phyloP scores from a whole-genome alignment of 2,888 invertebrate genomes.

The Hedychridium roseum region DNA sequence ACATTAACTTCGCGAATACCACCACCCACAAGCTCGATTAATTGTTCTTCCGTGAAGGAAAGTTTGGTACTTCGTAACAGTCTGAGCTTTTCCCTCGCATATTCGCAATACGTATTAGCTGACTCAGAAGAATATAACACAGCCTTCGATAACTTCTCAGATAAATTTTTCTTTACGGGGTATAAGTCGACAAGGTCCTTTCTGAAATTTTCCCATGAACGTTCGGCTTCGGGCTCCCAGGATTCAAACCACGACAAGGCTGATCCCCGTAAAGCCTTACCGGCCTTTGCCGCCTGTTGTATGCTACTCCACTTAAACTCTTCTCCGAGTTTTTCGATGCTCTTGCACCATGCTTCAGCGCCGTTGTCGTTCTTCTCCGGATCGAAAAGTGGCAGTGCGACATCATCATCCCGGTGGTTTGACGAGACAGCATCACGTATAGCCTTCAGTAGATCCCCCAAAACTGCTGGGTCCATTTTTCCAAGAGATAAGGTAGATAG shows the following conservation, averaged over 20 bases:
- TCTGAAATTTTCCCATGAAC: background rate
- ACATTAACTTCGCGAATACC: background rate
- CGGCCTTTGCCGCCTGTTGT: background rate
- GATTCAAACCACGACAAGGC: background rate
- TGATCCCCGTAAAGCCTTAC: background rate
- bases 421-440: background rate
- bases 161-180: background rate
- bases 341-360: constrained; percentile 10
- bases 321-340: constrained; percentile 2
- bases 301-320: background rate
- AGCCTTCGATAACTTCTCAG: background rate
- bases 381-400: constrained; percentile 16
- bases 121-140: constrained; percentile 2
- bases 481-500: background rate
- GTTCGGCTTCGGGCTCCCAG: background rate
- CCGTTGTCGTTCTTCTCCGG: constrained; percentile 5
- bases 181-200: constrained; percentile 9
- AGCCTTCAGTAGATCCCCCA: background rate
- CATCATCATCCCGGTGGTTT: background rate
- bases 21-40: constrained; percentile 3
- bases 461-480: background rate
- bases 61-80: background rate
- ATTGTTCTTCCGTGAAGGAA: background rate
- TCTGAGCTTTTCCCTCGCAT: background rate
- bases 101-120: background rate